A percentile compares a stretch with the other conserved stretches of the same genome.
Evolutionary conservation across 2,888 invertebrate species (phyloP).

Genomic region (Sympetrum striolatum): DNA sequence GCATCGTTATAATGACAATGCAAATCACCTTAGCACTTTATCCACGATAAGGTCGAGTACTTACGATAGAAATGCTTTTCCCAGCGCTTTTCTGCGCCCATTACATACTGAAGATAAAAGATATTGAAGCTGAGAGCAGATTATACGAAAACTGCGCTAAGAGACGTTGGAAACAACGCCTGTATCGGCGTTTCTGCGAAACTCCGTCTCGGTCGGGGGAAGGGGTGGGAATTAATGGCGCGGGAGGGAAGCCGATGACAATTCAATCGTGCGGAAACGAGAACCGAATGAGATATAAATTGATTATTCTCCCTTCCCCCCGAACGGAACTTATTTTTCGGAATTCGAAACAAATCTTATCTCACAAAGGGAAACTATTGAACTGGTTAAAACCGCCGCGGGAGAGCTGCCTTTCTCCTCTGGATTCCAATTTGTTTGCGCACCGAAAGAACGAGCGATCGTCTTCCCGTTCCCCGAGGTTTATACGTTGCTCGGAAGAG

Average conservation of each 20-base stretch:
- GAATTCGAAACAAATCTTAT: background rate
- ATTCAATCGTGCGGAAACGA: conserved; percentile 1
- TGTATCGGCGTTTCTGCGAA: background rate
- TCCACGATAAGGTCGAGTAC: too few relatives aligned
- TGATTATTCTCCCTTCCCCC: background rate
- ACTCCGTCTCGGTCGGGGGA: background rate
- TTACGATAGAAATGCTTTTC: too few relatives aligned
- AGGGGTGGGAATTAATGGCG: background rate
- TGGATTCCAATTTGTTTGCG: background rate
- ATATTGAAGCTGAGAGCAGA: background rate
- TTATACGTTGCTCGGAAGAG: too few relatives aligned
- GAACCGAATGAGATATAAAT: conserved; percentile 26
- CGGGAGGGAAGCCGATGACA: background rate
- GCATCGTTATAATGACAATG: too few relatives aligned
- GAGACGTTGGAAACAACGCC: background rate
- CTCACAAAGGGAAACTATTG: background rate
- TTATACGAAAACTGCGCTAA: background rate
- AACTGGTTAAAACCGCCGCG: background rate
- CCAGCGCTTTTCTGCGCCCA: too few relatives aligned
- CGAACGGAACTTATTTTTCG: background rate
- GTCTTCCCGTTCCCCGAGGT: background rate
- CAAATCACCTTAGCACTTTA: too few relatives aligned
- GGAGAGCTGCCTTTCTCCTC: background rate
- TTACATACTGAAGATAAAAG: too few relatives aligned
- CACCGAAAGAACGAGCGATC: background rate